phyloP scores from a whole-genome alignment of 92 coral and sea anemone species.

The Galaxea fascicularis region DNA sequence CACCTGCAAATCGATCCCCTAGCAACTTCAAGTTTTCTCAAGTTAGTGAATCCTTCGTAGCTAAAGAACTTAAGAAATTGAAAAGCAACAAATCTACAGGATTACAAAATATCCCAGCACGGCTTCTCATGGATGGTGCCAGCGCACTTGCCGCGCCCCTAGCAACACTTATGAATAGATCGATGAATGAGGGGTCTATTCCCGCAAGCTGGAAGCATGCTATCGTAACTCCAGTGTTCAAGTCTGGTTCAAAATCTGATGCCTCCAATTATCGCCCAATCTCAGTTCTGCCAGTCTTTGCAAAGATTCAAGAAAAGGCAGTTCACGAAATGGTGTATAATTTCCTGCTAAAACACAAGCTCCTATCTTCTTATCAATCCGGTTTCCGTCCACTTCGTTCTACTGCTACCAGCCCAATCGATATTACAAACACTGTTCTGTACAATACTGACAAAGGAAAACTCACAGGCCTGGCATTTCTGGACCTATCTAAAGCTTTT shows the following conservation, averaged over 20 bases:
- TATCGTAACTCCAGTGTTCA: conserved; percentile 40
- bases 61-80: conserved; percentile 38
- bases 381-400: not conserved
- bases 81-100: conserved; percentile 61
- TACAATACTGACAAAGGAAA: conserved; percentile 52
- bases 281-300: conserved; percentile 47
- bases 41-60: conserved; percentile 44
- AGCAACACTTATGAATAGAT: conserved; percentile 3
- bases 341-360: too few species aligned
- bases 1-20: conserved; percentile 6
- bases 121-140: conserved; percentile 62
- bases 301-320: conserved; percentile 40
- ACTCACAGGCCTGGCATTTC: conserved; percentile 38
- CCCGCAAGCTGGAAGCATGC: too few species aligned
- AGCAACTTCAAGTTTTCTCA: conserved; percentile 52
- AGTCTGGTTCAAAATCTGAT: conserved; percentile 30
- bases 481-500: too few species aligned
- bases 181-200: conserved; percentile 54
- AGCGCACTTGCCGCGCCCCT: conserved; percentile 45
- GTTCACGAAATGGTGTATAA: too few species aligned
- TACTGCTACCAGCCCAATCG: conserved; percentile 30
- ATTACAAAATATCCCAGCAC: conserved; percentile 57
- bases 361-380: conserved; percentile 6
- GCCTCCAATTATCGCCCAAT: conserved; percentile 28
- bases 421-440: conserved; percentile 55